Evolutionary conservation across 2,113 vertebrate species (phyloP), one percentile per base, ranked within the genome.

Genomic region (Pomatostomus ruficeps): DNA sequence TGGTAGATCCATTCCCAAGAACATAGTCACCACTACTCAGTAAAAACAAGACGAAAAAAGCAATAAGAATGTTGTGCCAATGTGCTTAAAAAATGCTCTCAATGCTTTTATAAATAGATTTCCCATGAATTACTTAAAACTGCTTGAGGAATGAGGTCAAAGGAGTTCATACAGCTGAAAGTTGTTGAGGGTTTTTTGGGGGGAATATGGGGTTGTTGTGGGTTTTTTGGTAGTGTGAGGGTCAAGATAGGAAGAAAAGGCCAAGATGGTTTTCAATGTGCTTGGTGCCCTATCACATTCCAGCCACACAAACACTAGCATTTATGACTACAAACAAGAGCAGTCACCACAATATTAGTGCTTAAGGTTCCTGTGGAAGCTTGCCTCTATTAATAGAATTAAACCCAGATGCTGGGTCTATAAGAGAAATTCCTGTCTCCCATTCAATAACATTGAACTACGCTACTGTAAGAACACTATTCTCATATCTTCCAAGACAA

Each of bases 1-100:
- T 85, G 98, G 98, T 80, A 99, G 97, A 74, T 98, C 98, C 96
- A 98, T 98, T 61, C 98, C 98, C 91, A 99, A 96, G 97, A 98
- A 99, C 81, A 99, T 97, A 51, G 96, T 95, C 46, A 97, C 95
- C 91, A 97, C 97, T 97, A 78, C 26, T 31, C 61, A 91, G 54
- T 31, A 85, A 96, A 79, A 85, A 91, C 23, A 91, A 93, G 38
- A 85, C 3, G 11, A 22, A 49, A 29, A 61, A 42, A 82, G 23
- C 12, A 66, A 0, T 20, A 33, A 54, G 16, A n/a, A 21, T 8
- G 4, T 10, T 67, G 23, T 2, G 2, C 18, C 28, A 66, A 13
- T 4, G 11, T 23, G 45, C 43, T 58, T 52, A 2, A 42, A 57
- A 67, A 31, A 16, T 8, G 8, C 9, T 49, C n/a, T 89, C 29